phyloP scores from a whole-genome alignment of 2,888 invertebrate genomes.

The Ochropacha duplaris region DNA sequence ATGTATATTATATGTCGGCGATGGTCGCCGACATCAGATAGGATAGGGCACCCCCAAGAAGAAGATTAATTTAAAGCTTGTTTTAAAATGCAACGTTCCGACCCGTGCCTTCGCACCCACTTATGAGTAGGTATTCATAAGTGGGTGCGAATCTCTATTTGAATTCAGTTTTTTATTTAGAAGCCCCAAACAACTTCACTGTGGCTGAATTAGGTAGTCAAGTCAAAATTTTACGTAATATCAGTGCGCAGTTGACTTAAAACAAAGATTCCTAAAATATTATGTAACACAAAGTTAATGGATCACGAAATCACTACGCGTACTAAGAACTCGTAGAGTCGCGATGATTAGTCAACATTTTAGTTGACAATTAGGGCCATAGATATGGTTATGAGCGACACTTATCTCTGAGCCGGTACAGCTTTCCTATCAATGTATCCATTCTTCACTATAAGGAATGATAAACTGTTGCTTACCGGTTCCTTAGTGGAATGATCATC shows the following conservation, averaged over 20 bases:
- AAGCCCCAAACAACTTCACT: no score
- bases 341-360: conserved; percentile 4
- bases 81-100: no score
- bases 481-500: background rate
- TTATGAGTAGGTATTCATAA: no score
- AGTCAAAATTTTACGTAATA: background rate
- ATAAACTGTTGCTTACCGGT: background rate
- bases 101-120: no score
- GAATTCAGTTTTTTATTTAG: no score
- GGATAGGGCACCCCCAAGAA: no score
- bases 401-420: conserved; percentile 10
- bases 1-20: no score
- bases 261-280: background rate
- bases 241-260: background rate
- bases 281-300: conserved; percentile 1
- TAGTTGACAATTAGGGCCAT: background rate
- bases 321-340: background rate
- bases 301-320: conserved; percentile 1
- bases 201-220: background rate
- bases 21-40: no score
- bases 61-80: no score
- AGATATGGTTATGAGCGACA: background rate
- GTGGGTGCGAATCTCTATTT: no score
- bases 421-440: conserved; percentile 11
- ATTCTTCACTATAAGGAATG: background rate